Evolutionary conservation across 2,888 invertebrate species (phyloP).

Genomic region (Parthenolecanium corni): DNA sequence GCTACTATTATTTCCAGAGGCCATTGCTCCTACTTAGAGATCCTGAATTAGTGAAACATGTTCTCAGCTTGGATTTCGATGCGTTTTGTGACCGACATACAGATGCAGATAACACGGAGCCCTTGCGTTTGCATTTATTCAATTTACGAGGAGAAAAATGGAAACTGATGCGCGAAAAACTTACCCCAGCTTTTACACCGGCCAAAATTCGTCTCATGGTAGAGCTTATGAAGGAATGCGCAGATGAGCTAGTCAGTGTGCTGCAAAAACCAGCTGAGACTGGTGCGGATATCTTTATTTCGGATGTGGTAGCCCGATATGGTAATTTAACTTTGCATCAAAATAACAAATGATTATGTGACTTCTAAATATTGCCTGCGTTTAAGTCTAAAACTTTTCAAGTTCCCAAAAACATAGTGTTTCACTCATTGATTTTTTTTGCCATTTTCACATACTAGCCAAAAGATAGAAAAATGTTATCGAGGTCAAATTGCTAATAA

Average conservation of each 20-base stretch:
- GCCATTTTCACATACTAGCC: too few relatives aligned
- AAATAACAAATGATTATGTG: neutral
- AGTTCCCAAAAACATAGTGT: too few relatives aligned
- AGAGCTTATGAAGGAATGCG: slow-evolving; percentile 40
- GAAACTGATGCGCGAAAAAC: slow-evolving; percentile 43
- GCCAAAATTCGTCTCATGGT: slow-evolving; percentile 46
- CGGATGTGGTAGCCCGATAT: slow-evolving; percentile 7
- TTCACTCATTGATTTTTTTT: too few relatives aligned
- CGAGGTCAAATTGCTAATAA: too few relatives aligned
- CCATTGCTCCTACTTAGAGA: slow-evolving; percentile 42
- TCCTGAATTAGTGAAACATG: slow-evolving; percentile 41
- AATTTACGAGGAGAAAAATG: slow-evolving; percentile 43
- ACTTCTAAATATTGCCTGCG: neutral
- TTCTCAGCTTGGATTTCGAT: slow-evolving; percentile 42
- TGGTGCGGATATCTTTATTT: neutral
- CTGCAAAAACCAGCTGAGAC: neutral
- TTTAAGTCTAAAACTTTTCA: neutral
- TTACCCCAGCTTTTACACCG: slow-evolving; percentile 45
- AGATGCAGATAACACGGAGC: slow-evolving; percentile 36
- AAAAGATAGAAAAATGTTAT: too few relatives aligned
- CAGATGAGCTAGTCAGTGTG: slow-evolving; percentile 36
- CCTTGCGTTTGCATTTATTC: slow-evolving; percentile 39
- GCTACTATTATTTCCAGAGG: slow-evolving; percentile 42
- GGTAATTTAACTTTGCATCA: neutral
- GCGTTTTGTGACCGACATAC: slow-evolving; percentile 42